Evolutionary conservation across 2,888 invertebrate species (phyloP).

Genomic region (Brachynemurus nebulosus): DNA sequence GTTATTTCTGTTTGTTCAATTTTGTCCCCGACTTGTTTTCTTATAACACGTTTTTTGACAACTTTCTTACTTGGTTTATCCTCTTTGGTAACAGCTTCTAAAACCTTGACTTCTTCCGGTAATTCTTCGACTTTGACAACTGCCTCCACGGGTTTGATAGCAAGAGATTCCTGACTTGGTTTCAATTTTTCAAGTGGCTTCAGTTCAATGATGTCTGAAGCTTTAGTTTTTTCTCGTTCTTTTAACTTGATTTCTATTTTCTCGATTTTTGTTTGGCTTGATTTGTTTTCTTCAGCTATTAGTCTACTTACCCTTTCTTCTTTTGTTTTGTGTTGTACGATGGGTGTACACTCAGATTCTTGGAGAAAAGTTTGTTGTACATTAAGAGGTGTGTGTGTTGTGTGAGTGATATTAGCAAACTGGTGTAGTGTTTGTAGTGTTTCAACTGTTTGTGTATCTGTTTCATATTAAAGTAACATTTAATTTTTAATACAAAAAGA

Average conservation of each 20-base stretch:
- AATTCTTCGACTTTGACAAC: conserved; percentile 23
- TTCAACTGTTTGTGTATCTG: conserved; percentile 12
- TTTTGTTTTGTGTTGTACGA: conserved; percentile 19
- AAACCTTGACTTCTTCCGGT: conserved; percentile 23
- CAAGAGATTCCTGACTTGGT: conserved; percentile 19
- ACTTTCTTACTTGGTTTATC: conserved; percentile 24
- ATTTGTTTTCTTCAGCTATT: no score
- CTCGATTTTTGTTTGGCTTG: no score
- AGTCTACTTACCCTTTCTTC: conserved; percentile 25
- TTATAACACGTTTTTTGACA: conserved; percentile 18
- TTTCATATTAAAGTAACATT: conserved; percentile 6
- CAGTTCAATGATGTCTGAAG: conserved; percentile 6
- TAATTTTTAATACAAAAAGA: neutral
- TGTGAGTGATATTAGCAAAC: conserved; percentile 28
- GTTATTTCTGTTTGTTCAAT: conserved; percentile 32
- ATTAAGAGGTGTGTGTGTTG: neutral
- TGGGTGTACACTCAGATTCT: conserved; percentile 16
- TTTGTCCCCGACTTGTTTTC: conserved; percentile 23
- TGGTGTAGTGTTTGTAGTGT: conserved; percentile 31
- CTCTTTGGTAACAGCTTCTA: conserved; percentile 19
- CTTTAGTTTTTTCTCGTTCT: conserved; percentile 28
- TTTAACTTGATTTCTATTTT: no score
- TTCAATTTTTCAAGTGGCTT: conserved; percentile 20
- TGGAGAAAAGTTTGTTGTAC: conserved; percentile 17
- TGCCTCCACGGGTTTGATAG: conserved; percentile 29